Evolutionary conservation across 2,888 invertebrate genomes (phyloP), one percentile per base, ranked within the genome.

Genomic region (Aspidapion aeneum): DNA sequence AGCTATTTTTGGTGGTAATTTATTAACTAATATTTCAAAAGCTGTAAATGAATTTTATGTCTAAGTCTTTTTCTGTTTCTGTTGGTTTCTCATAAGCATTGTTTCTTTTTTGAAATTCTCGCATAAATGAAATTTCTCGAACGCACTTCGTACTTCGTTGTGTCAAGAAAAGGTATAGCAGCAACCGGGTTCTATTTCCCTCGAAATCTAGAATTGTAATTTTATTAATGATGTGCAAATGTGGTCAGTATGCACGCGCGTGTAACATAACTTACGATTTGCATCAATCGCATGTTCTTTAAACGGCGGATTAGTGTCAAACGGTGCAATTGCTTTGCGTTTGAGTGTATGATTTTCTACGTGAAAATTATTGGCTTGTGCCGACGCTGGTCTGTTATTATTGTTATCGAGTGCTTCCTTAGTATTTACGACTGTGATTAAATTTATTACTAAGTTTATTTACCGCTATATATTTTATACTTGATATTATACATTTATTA

Each of bases 211-310:
- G 64, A 61, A 70, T 69, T 69, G 70, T 72, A 71, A 69, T 71
- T 72, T 70, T 70, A 72, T 70, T 74, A 73, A 74, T 73, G 71
- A 74, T 66, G 73, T 74, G 73, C 73, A 74, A 74, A 74, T 72
- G 72, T 71, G 69, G 65, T 68, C 67, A 66, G 66, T 68, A 67
- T 67, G 68, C 73, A 74, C 71, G 72, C 72, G 70, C 69, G 60
- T 69, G 65, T 64, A 66, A 67, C 55, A 60, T 35, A 55, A 35
- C 5, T 21, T 57, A 62, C 65, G 66, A 67, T 63, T 63, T 62
- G 64, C 61, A 58, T 52, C 61, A 55, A 62, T 66, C 58, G 64
- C 19, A 21, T 57, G 35, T 21, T 16, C 21, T 21, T 21, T 19
- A 57, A 12, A 17, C 18, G n/a, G 20, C 7, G 35, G 35, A n/a